Evolutionary conservation across 2,113 vertebrate genomes (phyloP).

Genomic region (Naja naja): DNA sequence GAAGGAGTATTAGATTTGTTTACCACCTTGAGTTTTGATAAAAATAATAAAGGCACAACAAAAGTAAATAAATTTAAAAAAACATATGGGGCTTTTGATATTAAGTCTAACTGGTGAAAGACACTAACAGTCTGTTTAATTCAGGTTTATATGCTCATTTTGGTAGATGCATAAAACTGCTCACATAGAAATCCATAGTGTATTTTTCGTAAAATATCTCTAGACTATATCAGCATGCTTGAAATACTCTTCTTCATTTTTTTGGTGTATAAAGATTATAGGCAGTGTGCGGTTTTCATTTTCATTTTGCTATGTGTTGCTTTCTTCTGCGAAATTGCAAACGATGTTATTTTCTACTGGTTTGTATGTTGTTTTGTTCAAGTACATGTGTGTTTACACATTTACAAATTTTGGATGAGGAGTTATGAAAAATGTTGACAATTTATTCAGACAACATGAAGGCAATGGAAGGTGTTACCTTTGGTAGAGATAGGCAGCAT

Average conservation of each 20-base stretch:
- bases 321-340: neutral
- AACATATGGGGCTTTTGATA: neutral
- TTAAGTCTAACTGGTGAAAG: neutral
- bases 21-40: neutral
- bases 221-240: neutral
- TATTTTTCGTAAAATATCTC: neutral
- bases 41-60: neutral
- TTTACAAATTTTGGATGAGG: neutral
- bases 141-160: neutral
- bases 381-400: neutral
- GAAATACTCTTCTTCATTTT: neutral
- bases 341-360: neutral
- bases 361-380: neutral
- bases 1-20: neutral
- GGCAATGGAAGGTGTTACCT: neutral
- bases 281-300: neutral
- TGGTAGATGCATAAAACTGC: neutral
- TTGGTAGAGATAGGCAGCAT: neutral
- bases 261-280: neutral
- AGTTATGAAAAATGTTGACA: neutral
- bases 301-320: neutral
- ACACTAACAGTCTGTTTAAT: neutral
- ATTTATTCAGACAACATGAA: neutral
- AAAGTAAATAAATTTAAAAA: neutral
- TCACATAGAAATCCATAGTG: neutral